Conservation (phyloP, 2,113 vertebrate species). For the Myotis brandtii region DNA sequence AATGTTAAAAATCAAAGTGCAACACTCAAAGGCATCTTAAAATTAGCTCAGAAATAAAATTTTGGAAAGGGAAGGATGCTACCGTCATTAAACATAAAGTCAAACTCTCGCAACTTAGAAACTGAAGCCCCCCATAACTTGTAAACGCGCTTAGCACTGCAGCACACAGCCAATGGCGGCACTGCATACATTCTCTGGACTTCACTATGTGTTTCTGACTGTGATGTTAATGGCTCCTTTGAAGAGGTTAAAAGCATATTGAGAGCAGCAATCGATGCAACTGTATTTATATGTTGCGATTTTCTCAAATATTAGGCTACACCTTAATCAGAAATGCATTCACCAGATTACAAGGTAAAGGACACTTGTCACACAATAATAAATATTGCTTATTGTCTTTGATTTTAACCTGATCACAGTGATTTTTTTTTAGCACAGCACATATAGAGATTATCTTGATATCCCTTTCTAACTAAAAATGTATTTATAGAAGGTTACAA, state of each 20-base stretch:
- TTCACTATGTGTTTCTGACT: conserved; percentile 61
- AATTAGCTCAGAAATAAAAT: conserved; percentile 13
- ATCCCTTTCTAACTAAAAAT: neutral
- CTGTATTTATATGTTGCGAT: conserved; percentile 67
- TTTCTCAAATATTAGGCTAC: conserved; percentile 75
- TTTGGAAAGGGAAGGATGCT: neutral
- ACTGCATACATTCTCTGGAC: conserved; percentile 38
- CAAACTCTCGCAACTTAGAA: neutral
- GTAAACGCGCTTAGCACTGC: neutral
- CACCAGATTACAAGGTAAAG: conserved; percentile 59
- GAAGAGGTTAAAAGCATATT: conserved; percentile 83
- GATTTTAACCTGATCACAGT: conserved; percentile 37
- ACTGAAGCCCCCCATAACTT: neutral
- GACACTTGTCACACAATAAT: conserved; percentile 31
- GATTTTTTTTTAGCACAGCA: neutral
- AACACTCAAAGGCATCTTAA: conserved; percentile 35
- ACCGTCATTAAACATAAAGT: conserved; percentile 8
- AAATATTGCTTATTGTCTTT: conserved; percentile 47
- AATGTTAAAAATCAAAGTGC: conserved; percentile 32
- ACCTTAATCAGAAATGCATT: conserved; percentile 67
- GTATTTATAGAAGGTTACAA: neutral
- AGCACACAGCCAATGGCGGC: neutral
- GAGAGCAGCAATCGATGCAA: conserved; percentile 76
- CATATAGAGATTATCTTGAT: conserved; percentile 7
- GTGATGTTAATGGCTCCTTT: conserved; percentile 81